Percentiles rank a stretch among this genome's conserved stretches.
These are phyloP conservation scores for Acanthopleura granulata DNA, from an alignment of 2,888 invertebrate species.

Conservation along the genomic window DNA sequence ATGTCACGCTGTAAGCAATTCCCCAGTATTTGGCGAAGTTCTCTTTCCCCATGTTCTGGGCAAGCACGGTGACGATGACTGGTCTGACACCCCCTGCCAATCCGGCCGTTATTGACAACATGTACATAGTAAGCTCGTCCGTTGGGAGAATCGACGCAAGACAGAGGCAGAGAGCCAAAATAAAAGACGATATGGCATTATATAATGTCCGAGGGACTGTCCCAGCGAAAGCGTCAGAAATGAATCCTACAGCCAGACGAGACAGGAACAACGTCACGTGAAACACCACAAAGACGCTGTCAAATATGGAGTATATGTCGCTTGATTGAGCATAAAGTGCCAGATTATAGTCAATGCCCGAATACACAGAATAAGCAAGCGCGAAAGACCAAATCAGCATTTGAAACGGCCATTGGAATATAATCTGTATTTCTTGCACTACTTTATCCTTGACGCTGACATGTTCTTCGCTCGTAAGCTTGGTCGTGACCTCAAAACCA, in stretches of 20 bases:
- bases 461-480: too few relatives aligned
- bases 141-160: background rate
- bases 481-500: background rate
- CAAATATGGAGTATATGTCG: background rate
- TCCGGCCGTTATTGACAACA: background rate
- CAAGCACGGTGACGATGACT: background rate
- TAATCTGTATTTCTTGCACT: background rate
- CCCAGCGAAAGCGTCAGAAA: background rate
- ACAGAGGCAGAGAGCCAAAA: background rate
- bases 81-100: conserved; percentile 6
- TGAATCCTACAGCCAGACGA: background rate
- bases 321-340: background rate
- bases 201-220: background rate
- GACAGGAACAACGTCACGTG: conserved; percentile 4
- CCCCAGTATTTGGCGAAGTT: conserved; percentile 12
- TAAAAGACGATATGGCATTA: background rate
- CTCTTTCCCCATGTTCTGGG: background rate
- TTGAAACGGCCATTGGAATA: background rate
- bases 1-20: background rate
- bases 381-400: background rate
- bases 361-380: background rate
- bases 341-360: background rate
- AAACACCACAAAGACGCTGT: background rate
- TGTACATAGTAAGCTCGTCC: background rate
- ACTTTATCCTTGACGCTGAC: background rate